Evolutionary conservation across 2,888 invertebrate genomes (phyloP), one percentile per base, ranked within the genome.

Genomic region (Acrobasis repandana): DNA sequence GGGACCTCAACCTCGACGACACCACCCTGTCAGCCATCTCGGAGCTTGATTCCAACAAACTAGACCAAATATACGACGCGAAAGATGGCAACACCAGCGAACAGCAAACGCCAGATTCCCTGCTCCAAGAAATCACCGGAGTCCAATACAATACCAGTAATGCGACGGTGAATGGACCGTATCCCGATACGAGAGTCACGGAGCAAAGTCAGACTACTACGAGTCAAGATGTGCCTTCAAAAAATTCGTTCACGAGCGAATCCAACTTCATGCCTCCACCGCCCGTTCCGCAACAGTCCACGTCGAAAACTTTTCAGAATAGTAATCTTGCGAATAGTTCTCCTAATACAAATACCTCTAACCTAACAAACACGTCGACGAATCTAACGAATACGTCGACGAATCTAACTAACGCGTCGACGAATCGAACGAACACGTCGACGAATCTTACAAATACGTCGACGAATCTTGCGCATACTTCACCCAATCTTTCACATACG

Each of bases 1-100:
- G 94, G 54, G 92, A 93, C 69, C 94, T 95, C 73, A 89, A 95
- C 68, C 80, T 92, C n/a, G 90, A 90, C 68, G 89, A 91, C 68
- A 77, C 82, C 20, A 83, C 85, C 15, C 75, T 87, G 6, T 83
- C 83, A 9, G 85, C 85, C 63, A 86, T 90, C 58, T 83, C 88
- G 1, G 90, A 90, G 64, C 79, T 90, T 1, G 90, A 90, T 60
- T 69, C 81, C 48, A 77, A 77, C 65, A 93, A 93, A 73, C 79
- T 93, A 10, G 91, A 93, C 62, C 76, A 85, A 11, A 43, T 43
- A 50, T 74, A 89, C 16, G 82, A 84, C 63, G 80, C 82, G 46
- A 49, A 48, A 9, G 49, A 58, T 10, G 20, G 11, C 16, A 34
- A 34, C 18, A 36, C 49, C 1, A 9, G 49, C 11, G 58, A 58